Base-by-base conservation (phyloP, 2,888 invertebrate species). In the Orthosia gothica region DNA sequence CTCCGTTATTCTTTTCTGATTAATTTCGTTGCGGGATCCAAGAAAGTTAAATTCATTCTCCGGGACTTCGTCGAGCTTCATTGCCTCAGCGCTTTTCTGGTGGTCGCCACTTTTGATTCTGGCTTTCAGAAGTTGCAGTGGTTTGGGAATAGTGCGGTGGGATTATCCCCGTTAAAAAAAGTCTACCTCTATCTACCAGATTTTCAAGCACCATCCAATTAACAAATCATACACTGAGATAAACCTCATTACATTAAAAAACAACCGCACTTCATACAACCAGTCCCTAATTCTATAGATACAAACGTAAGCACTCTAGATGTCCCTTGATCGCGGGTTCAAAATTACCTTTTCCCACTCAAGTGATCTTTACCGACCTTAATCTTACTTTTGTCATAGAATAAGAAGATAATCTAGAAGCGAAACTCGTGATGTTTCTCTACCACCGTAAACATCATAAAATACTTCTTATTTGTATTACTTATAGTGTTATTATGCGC, bases 291-390 rank as follows among this genome's bases (percentile, higher is more conserved):
- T 72, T 57, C 23, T 20, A 45, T 59, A 52, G 61, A 50, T 62
- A 66, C 55, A 32, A 52, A 73, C 52, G 18, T 50, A 59, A 65
- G 55, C 54, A 72, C 75, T 71, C 65, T n/a, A 63, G 58, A 64
- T 32, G 59, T 69, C 72, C 54, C 73, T 69, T 66, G 54, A 71
- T 65, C 57, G 82, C 47, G 68, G 68, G 61, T 59, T 55, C 62
- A 78, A 78, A 85, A 85, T 85, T 78, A 85, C 74, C 71, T 82
- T 82, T 78, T 62, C 58, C 71, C 47, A 62, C 72, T 72, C 72
- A 72, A 74, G 71, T 70, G 65, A 45, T 68, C 74, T 77, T 67
- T 64, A 68, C 52, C 67, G 49, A 78, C 52, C 65, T 71, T 66
- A 79, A 83, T 79, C 71, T 67, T 67, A 64, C 40, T 45, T n/a